Conservation (phyloP, 2,888 invertebrate genomes). For the Eupithecia tripunctaria region DNA sequence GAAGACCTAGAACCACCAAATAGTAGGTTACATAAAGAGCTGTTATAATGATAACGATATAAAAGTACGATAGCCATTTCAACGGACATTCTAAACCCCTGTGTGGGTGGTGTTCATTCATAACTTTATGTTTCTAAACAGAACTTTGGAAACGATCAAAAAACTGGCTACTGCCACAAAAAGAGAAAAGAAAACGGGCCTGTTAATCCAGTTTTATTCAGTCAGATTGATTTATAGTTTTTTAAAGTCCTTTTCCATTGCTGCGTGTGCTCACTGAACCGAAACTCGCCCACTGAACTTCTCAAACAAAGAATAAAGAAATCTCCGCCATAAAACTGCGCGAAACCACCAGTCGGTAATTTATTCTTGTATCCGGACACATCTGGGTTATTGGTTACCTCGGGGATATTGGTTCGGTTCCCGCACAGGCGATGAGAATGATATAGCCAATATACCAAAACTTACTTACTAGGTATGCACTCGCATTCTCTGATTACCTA, state of each 20-base stretch:
- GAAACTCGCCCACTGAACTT: background rate
- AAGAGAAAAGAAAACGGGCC: background rate
- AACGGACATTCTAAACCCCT: no score
- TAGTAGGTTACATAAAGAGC: no score
- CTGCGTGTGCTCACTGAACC: background rate
- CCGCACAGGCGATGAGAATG: constrained; percentile 40
- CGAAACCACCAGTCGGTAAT: constrained; percentile 11
- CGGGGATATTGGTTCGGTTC: constrained; percentile 43
- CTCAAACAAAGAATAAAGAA: constrained; percentile 1
- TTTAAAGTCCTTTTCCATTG: background rate
- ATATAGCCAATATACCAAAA: constrained; percentile 36
- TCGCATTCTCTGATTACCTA: background rate
- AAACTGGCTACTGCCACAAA: background rate
- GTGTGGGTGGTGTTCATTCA: background rate
- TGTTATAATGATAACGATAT: no score
- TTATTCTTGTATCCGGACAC: constrained; percentile 34
- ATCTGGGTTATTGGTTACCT: constrained; percentile 24
- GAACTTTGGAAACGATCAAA: background rate
- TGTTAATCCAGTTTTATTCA: background rate
- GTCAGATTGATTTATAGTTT: background rate
- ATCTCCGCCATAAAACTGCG: constrained; percentile 7
- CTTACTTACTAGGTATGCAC: background rate
- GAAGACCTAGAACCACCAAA: no score
- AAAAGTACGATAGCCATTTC: background rate
- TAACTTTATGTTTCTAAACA: background rate